These are phyloP conservation scores for Melitaea cinxia DNA, from an alignment of 1,140 invertebrate genomes.

Conservation along the genomic window DNA sequence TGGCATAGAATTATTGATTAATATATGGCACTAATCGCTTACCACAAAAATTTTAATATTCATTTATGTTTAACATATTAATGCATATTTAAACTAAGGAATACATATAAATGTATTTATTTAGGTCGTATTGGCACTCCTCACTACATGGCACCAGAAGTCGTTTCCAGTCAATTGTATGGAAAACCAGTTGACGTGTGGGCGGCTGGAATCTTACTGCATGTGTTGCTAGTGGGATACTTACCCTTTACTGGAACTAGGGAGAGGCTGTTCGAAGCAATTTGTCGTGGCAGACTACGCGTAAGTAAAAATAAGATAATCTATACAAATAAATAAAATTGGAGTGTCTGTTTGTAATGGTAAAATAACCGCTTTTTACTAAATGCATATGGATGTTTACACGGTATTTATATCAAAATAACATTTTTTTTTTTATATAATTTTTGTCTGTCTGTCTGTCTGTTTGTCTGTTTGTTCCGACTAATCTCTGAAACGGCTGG, in stretches of 20 bases:
- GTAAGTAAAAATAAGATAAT: conserved; percentile 85
- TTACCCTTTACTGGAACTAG: conserved; percentile 97
- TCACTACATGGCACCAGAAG: conserved; percentile 98
- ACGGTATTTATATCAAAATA: too few species aligned
- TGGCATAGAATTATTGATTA: not conserved
- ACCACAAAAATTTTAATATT: not conserved
- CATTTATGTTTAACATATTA: not conserved
- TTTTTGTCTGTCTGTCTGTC: too few species aligned
- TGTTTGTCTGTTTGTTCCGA: too few species aligned
- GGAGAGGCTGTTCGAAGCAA: conserved; percentile 94
- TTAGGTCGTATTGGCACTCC: conserved; percentile 96
- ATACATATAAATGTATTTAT: conserved; percentile 2
- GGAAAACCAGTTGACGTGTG: conserved; percentile 98
- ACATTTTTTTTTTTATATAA: too few species aligned
- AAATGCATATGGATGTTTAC: too few species aligned
- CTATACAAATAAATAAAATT: too few species aligned
- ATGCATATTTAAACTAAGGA: not conserved
- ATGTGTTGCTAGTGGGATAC: conserved; percentile 95
- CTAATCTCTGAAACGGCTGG: too few species aligned
- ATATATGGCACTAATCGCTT: conserved; percentile 3
- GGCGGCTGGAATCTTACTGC: conserved; percentile 97
- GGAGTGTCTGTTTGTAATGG: too few species aligned
- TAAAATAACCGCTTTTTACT: too few species aligned
- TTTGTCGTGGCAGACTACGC: conserved; percentile 92
- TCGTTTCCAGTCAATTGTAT: conserved; percentile 94